Evolutionary conservation across 1,140 invertebrate genomes (phyloP).

Genomic region (Leptinotarsa defecta): DNA sequence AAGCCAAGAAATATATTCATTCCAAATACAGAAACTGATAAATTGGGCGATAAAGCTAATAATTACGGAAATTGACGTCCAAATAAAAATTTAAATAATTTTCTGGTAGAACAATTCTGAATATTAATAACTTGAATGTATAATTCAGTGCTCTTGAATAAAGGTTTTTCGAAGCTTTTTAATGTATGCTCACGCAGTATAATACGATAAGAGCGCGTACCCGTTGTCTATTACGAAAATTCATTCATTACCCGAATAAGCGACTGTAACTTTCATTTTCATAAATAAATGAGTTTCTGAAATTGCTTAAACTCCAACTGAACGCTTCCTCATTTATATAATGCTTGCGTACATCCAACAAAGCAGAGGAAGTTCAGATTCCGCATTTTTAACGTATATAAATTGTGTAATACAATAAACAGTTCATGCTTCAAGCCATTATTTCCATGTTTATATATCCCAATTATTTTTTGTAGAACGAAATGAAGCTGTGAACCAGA

Average conservation of each 20-base stretch:
- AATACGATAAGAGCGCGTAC: constrained; percentile 19
- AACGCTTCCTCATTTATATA: constrained; percentile 39
- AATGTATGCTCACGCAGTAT: constrained; percentile 13
- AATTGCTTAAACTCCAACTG: constrained; percentile 30
- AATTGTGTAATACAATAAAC: constrained; percentile 32
- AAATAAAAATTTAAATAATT: constrained; percentile 11
- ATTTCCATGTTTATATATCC: constrained; percentile 26
- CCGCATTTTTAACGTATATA: constrained; percentile 31
- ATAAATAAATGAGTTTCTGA: constrained; percentile 36
- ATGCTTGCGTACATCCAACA: constrained; percentile 35
- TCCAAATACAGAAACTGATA: constrained; percentile 9
- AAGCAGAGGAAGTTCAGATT: constrained; percentile 38
- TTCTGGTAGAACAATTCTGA: constrained; percentile 11
- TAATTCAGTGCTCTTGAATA: constrained; percentile 13
- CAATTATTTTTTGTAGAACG: constrained; percentile 28
- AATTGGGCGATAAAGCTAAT: constrained; percentile 1
- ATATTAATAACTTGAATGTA: constrained; percentile 14
- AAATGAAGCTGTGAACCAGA: neutral
- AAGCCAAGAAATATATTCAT: neutral
- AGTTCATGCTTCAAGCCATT: constrained; percentile 18
- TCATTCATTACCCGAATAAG: constrained; percentile 21
- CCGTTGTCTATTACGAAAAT: constrained; percentile 15
- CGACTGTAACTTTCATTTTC: constrained; percentile 35
- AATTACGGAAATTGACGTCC: constrained; percentile 2
- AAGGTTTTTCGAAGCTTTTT: constrained; percentile 18